Conservation (phyloP, 2,797 vertebrate genomes). For the Mastacembelus armatus region DNA sequence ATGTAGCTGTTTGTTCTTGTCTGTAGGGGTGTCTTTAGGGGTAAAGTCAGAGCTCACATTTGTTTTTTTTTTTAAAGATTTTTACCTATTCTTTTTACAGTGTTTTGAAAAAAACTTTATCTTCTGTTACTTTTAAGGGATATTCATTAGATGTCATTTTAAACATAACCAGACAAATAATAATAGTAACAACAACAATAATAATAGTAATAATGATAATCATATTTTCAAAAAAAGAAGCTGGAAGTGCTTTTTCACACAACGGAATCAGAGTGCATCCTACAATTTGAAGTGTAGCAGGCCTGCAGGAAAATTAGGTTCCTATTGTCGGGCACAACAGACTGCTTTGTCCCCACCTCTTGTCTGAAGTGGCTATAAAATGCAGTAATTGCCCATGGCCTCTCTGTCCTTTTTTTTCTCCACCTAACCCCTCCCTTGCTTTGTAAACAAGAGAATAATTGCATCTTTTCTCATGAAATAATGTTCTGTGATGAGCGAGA, state of each 20-base stretch:
- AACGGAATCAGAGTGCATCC: constrained; percentile 5
- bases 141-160: too few species aligned
- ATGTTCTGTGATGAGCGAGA: not conserved
- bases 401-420: constrained; percentile 15
- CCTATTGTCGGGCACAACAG: constrained; percentile 19
- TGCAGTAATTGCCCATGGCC: constrained; percentile 25
- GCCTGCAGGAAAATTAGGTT: constrained; percentile 11
- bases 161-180: too few species aligned
- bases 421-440: constrained; percentile 7
- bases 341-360: constrained; percentile 28
- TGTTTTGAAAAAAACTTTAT: too few species aligned
- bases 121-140: too few species aligned
- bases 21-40: constrained; percentile 6
- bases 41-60: not conserved
- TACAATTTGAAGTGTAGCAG: constrained; percentile 8
- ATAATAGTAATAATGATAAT: not conserved
- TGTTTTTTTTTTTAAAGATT: not conserved
- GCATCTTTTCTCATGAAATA: constrained; percentile 15
- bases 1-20: not conserved
- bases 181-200: not conserved
- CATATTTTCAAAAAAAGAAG: not conserved
- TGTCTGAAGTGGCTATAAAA: constrained; percentile 38
- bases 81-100: too few species aligned
- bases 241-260: not conserved
- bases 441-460: constrained; percentile 37